Base-by-base conservation (phyloP, 2,113 vertebrate genomes). In the Petrocephalus microphthalmus region DNA sequence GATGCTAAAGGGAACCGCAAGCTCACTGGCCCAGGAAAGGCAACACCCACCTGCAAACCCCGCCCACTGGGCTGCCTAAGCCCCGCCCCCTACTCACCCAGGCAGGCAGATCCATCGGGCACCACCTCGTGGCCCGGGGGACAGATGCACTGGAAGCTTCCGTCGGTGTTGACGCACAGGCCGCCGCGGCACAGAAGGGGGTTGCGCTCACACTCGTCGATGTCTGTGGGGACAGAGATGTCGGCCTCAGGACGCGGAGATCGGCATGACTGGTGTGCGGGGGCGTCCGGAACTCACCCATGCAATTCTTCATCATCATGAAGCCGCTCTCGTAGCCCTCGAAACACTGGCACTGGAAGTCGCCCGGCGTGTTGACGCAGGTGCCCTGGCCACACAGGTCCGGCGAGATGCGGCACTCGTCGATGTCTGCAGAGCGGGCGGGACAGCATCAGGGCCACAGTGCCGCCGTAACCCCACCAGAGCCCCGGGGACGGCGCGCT, bases 241-340 rank as follows among this genome's bases (percentile, higher is more conserved):
- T 15, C 33, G 33, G 33, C 37, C 29, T 42, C 47, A 71, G 13
- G 84, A 88, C 20, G 84, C 47, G 88, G 42, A 90, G 29, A 88
- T 33, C 33, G 29, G 74, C 7, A n/a, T 4, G 74, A 13, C 3
- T 1, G 25, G 25, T 4, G 60, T 0, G 1, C 25, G 2, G 19
- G 15, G 37, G 49, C 19, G 11, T 3, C 81, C 19, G 37, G 7
- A 45, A 90, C 94, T 94, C 89, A 96, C 95, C 95, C 95, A 96
- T 96, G 93, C 95, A 96, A 93, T 96, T 96, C 90, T 96, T 96
- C 98, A 99, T 99, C 98, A 99, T 99, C 98, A 99, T 99, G 93
- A 99, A 99, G 87, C 98, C 98, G 33, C 95, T 96, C 88, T 96
- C 95, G 0, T 95, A 96, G 33, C 95, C 95, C 64, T 95, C 90